Evolutionary conservation across 2,113 vertebrate species (phyloP).

Genomic region (Megaceryle torquata): DNA sequence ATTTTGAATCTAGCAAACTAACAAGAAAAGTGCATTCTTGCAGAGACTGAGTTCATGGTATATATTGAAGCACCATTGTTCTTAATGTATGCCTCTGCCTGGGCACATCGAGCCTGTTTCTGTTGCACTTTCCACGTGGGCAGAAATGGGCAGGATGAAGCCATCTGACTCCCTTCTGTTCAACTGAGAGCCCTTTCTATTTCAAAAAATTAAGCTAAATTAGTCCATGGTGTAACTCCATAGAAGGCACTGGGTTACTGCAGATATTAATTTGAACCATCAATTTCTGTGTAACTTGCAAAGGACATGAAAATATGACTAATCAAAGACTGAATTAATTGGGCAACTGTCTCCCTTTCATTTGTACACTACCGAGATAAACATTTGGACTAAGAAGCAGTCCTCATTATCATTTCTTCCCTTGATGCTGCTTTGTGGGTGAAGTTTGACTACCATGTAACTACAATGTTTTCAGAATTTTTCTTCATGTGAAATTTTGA

Average conservation of each 20-base stretch:
- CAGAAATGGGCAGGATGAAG: neutral
- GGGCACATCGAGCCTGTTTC: neutral
- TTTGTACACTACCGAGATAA: neutral
- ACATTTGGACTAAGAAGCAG: conserved; percentile 13
- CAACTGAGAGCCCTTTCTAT: neutral
- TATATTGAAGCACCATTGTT: neutral
- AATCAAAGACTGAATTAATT: neutral
- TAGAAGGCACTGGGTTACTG: neutral
- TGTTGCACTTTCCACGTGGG: neutral
- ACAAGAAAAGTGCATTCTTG: neutral
- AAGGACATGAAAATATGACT: neutral
- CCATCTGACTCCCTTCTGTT: neutral
- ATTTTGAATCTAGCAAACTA: neutral
- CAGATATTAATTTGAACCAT: neutral
- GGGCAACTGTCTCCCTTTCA: conserved; percentile 12
- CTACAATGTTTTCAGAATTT: neutral
- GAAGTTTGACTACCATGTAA: neutral
- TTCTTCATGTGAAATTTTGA: neutral
- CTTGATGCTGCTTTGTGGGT: neutral
- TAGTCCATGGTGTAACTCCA: neutral
- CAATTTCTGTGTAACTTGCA: neutral
- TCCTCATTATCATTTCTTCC: neutral
- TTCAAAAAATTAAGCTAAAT: neutral
- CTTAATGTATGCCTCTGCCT: neutral
- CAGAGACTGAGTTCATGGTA: neutral